These are phyloP conservation scores for Drosophila sp. DNA, from an alignment of 1,140 invertebrate species.

Conservation along the genomic window DNA sequence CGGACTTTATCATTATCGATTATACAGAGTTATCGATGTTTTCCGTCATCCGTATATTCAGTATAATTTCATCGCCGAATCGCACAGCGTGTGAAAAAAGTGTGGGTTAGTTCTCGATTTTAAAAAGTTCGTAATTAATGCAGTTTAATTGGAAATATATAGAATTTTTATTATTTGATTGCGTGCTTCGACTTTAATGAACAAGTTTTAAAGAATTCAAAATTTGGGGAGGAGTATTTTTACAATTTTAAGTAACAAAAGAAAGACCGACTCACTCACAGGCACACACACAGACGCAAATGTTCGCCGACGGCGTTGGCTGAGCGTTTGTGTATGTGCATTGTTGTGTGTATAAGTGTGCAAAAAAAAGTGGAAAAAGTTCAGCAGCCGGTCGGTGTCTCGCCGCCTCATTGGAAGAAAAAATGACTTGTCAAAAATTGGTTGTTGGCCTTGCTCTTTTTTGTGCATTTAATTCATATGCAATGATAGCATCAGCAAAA, in stretches of 20 bases:
- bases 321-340: constrained; percentile 29
- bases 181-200: constrained; percentile 3
- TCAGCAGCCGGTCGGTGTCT: constrained; percentile 57
- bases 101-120: constrained; percentile 57
- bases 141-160: constrained; percentile 10
- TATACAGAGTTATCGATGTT: constrained; percentile 6
- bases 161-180: constrained; percentile 9
- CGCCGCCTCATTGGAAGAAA: constrained; percentile 39
- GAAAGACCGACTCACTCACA: constrained; percentile 45
- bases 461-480: constrained; percentile 1
- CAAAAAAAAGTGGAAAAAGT: constrained; percentile 71
- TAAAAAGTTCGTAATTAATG: constrained; percentile 24
- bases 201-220: too few relatives aligned
- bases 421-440: constrained; percentile 44
- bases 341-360: constrained; percentile 63
- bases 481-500: not conserved
- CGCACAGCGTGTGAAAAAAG: constrained; percentile 61
- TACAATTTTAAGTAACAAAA: constrained; percentile 26
- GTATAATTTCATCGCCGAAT: constrained; percentile 58
- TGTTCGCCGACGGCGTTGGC: constrained; percentile 66
- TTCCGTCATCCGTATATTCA: constrained; percentile 21
- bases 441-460: constrained; percentile 26
- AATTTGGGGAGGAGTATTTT: constrained; percentile 14
- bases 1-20: constrained; percentile 6
- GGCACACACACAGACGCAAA: constrained; percentile 23